Percentiles rank a stretch among this genome's conserved stretches.
phyloP scores from a whole-genome alignment of 2,113 vertebrate species.

The Okapia johnstoni region DNA sequence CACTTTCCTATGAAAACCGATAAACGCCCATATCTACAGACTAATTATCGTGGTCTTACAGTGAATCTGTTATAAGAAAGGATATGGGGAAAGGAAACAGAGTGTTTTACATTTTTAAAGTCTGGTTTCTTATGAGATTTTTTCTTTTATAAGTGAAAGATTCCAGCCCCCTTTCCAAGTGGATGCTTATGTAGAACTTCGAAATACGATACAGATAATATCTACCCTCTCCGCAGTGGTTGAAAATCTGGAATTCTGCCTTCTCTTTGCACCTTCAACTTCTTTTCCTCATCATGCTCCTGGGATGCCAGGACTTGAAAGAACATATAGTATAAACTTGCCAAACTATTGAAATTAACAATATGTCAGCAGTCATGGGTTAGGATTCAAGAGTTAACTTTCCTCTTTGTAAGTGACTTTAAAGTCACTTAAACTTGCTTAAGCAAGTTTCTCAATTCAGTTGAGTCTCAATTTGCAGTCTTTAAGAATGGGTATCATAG shows the following conservation, averaged over 20 bases:
- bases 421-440: neutral
- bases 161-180: neutral
- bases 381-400: neutral
- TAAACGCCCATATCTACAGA: neutral
- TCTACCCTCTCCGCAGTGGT: neutral
- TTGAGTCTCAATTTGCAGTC: neutral
- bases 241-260: neutral
- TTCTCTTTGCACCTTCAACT: neutral
- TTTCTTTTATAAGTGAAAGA: neutral
- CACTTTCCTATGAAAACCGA: neutral
- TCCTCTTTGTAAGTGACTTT: accelerated
- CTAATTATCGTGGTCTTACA: neutral
- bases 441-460: neutral
- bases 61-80: neutral
- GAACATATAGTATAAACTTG: neutral
- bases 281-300: neutral
- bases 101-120: neutral
- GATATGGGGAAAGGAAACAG: neutral
- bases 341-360: neutral
- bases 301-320: neutral
- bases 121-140: neutral
- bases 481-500: neutral
- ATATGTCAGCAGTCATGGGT: neutral
- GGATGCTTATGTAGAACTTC: neutral
- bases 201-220: neutral